Evolutionary conservation across 1,140 invertebrate species (phyloP), one percentile per base, ranked within the genome.

Genomic region (Anthonomus grandis): DNA sequence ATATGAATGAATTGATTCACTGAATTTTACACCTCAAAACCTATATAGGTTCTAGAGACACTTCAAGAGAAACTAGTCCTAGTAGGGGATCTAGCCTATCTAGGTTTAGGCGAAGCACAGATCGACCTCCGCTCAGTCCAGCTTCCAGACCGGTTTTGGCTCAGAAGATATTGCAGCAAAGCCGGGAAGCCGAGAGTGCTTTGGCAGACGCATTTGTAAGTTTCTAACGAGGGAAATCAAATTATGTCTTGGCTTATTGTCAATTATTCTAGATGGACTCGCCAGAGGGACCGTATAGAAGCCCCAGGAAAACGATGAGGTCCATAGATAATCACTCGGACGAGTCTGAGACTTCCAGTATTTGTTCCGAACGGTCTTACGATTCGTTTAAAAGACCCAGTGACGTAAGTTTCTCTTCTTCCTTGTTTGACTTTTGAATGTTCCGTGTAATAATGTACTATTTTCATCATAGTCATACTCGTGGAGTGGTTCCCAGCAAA

Each of bases 291-390:
- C 61, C 63, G 27, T 66, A 52, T 38, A 60, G 57, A 18, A 66
- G 61, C 48, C 59, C 67, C 5, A 58, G 69, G 37, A 71, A 66
- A 54, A 45, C 41, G 6, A 64, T 72, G 60, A 59, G 71, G 18
- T 71, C 70, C 3, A 39, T 73, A 21, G 72, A 74, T 23, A 72
- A 72, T 57, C 71, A 70, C 50, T 74, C 72, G 27, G 91, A 94
- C 70, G 89, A 92, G 54, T 95, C 92, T 39, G 95, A 97, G 73
- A 94, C 92, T 2, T 97, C 93, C 25, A 95, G 92, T 71, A 86
- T 96, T 39, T 95, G 93, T 72, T 96, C 93, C 0, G 93, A 97
- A 67, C 76, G 91, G 4, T 63, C 62, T n/a, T 60, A 47, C 19
- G 91, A 93, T 68, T 93, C 90, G 8, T 90, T 85, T 57, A 81